Base-by-base conservation (phyloP, 2,888 invertebrate genomes). In the Machimus rusticus region DNA sequence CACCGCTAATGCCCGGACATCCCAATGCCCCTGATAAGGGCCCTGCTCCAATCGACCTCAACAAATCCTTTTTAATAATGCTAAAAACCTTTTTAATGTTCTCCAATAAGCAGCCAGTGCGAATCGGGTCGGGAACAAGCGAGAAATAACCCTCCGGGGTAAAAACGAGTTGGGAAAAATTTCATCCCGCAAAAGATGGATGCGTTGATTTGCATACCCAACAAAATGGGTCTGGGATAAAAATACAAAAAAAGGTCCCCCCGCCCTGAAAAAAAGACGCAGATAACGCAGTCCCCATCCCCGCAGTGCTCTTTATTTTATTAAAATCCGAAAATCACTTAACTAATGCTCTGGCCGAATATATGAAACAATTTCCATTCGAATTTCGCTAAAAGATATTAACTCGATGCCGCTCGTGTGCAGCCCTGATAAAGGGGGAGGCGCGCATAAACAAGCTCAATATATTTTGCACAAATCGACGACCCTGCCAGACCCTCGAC, bases 291-390 rank as follows among this genome's bases (percentile, higher is more conserved):
- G 31, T 34, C 31, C 55, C 55, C 81, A 31, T 16, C 46, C 9
- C 28, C 43, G 34, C 6, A 88, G 85, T 88, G 88, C 88, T 88
- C 85, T 87, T 88, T 88, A 87, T 88, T 88, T 87, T 88, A 88
- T 85, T 87, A 88, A 88, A 88, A 88, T 87, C 87, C 88, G 87
- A 87, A 88, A 87, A 88, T 88, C 88, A 88, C 88, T 88, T 88
- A 88, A 88, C 88, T 88, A 88, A 88, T 88, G 87, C 88, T 74
- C 85, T 85, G 39, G 66, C 74, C 66, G 46, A 74, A 74, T 85
- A 74, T 74, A 74, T 74, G 74, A 74, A 74, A 74, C 85, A 86
- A 81, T 81, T 81, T 81, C 78, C 81, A 81, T 51, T 34, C 55
- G 81, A 81, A 28, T 86, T 86, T 86, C 66, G 74, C 74, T 86